Evolutionary conservation across 35 echinoderm and acorn worm genomes (phyloP).

Genomic region (Acanthaster planci): DNA sequence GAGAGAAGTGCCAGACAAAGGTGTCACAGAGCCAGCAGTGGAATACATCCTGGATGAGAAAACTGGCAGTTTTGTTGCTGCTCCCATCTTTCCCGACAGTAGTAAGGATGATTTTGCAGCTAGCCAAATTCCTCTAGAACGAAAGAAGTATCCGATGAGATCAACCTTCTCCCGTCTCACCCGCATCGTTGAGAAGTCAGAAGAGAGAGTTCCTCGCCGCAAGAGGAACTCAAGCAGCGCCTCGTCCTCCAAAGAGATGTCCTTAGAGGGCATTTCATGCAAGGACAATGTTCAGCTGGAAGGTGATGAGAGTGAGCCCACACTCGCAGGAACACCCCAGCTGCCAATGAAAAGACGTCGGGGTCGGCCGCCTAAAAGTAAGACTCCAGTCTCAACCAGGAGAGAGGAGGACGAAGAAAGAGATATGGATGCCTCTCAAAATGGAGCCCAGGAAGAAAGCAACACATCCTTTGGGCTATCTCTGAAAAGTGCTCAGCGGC

Average conservation of each 20-base stretch:
- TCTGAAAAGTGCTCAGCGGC: too few species aligned
- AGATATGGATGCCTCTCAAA: too few species aligned
- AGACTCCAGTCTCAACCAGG: too few species aligned
- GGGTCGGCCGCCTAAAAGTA: too few species aligned
- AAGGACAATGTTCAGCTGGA: too few species aligned
- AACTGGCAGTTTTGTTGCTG: not conserved
- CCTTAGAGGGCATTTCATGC: conserved; percentile 7
- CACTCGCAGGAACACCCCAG: too few species aligned
- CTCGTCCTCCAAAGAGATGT: not conserved
- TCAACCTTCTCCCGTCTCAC: conserved; percentile 80
- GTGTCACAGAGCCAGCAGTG: not conserved
- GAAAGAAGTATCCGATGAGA: conserved; percentile 96
- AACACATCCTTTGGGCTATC: too few species aligned
- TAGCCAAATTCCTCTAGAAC: conserved; percentile 39
- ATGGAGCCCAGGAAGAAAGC: too few species aligned
- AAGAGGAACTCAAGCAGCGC: not conserved
- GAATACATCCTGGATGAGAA: conserved; percentile 8
- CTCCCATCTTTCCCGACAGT: not conserved
- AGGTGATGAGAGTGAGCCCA: too few species aligned
- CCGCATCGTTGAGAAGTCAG: conserved; percentile 48
- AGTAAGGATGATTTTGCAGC: not conserved
- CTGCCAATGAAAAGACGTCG: too few species aligned
- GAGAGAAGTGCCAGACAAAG: too few species aligned
- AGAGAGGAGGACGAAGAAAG: too few species aligned
- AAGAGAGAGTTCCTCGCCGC: not conserved